Evolutionary conservation across 2,888 invertebrate genomes (phyloP).

Genomic region (Erynnis tages): DNA sequence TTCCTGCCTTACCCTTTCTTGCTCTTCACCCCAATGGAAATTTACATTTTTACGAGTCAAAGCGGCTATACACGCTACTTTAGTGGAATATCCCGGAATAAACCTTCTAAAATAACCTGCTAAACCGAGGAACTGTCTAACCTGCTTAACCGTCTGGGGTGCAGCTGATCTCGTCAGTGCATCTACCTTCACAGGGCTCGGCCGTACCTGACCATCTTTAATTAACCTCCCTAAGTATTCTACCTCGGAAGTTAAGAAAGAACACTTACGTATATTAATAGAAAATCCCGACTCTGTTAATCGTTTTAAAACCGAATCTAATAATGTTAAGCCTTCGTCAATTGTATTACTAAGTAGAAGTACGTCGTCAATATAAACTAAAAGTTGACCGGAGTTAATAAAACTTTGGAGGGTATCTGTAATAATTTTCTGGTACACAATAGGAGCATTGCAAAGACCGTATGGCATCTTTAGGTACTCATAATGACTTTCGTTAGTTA

Average conservation of each 20-base stretch:
- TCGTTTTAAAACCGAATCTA: too few species aligned
- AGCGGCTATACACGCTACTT: not conserved
- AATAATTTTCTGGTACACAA: not conserved
- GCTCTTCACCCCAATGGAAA: not conserved
- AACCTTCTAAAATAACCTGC: not conserved
- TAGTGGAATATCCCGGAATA: not conserved
- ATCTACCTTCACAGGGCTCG: not conserved
- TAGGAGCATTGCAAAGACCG: not conserved
- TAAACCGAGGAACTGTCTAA: not conserved
- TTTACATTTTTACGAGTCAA: not conserved
- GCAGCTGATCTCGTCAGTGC: not conserved
- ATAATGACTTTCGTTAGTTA: constrained; percentile 16
- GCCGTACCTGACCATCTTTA: not conserved
- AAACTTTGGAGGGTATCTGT: not conserved
- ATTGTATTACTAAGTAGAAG: not conserved
- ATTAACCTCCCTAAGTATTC: not conserved
- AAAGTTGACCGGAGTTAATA: not conserved
- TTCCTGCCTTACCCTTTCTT: not conserved
- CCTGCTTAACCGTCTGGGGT: not conserved
- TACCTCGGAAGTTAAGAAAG: not conserved
- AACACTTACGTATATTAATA: not conserved
- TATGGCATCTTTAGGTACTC: not conserved
- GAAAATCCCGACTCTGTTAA: not conserved
- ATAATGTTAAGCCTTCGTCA: too few species aligned
- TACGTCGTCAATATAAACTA: not conserved